Evolutionary conservation across 2,888 invertebrate genomes (phyloP).

Genomic region (Ophonus ardosiacus): DNA sequence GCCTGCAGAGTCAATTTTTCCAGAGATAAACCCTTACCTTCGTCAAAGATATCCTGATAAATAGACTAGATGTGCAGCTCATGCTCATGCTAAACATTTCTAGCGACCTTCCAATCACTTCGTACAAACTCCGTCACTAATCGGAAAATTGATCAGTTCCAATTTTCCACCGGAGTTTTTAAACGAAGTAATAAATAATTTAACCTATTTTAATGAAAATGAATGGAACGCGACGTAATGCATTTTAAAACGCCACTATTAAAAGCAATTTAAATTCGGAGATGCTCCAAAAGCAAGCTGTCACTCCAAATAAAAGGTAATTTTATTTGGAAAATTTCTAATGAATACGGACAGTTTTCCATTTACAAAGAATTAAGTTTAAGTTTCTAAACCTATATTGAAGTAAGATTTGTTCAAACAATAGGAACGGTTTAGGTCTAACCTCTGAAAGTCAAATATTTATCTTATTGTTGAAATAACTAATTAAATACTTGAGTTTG

Average conservation of each 20-base stretch:
- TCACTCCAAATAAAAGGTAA: not conserved
- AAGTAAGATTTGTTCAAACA: too few relatives aligned
- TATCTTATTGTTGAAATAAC: too few relatives aligned
- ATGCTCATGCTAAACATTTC: conserved; percentile 12
- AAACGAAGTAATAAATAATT: conserved; percentile 38
- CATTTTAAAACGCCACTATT: conserved; percentile 41
- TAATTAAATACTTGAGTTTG: too few relatives aligned
- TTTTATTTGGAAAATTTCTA: too few relatives aligned
- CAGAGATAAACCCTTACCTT: conserved; percentile 6
- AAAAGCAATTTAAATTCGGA: conserved; percentile 47
- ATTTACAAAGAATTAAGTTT: too few relatives aligned
- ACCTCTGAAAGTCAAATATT: too few relatives aligned
- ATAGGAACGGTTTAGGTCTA: too few relatives aligned
- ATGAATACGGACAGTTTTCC: too few relatives aligned
- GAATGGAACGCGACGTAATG: conserved; percentile 34
- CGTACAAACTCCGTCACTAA: not conserved
- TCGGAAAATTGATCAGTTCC: conserved; percentile 29
- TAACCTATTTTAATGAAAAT: conserved; percentile 35
- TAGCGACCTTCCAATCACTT: conserved; percentile 24
- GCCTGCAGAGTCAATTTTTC: not conserved
- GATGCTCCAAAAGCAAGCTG: not conserved
- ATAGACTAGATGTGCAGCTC: not conserved
- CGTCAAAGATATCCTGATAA: conserved; percentile 30
- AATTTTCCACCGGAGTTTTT: conserved; percentile 3
- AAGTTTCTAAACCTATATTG: too few relatives aligned